Base-by-base conservation (phyloP, 2,888 invertebrate genomes). In the Metallyticus violacea region DNA sequence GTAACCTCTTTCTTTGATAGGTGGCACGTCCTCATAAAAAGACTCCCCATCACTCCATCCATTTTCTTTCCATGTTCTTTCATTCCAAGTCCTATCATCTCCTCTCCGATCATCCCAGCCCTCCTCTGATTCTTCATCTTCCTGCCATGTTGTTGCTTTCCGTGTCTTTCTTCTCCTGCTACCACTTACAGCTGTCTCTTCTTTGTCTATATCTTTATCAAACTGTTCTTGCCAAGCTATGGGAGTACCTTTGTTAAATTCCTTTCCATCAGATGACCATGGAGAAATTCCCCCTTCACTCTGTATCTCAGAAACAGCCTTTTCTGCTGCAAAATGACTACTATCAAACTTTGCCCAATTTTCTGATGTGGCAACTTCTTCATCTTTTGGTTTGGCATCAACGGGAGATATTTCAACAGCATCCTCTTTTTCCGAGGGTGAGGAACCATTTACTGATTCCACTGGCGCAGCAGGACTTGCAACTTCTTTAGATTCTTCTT, bases 181-280 rank as follows among this genome's bases (percentile, higher is more conserved):
- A 76, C 76, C 76, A 26, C 40, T 22, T 84, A 90, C 90, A 0
- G 91, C 91, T 3, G 40, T 62, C 22, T 15, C 40, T 3, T 4
- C 40, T 87, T 91, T 84, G 91, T 91, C 89, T 91, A 91, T 89
- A 90, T 90, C 89, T 91, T 80, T 83, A 81, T 84, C 85, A 82
- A 85, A 86, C 26, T 86, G 81, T 27, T 87, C 91, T 87, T 92
- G 91, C 93, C 93, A 94, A 22, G 93, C 93, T 76, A 89, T 88
- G 1, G 92, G 90, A 0, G 91, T 91, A 40, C 92, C 92, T 83
- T 92, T 92, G 25, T 92, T 92, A 85, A 93, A 93, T 88, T 95
- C 95, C 85, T 94, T 94, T 0, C 95, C 96, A 92, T 97, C 97
- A 0, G 96, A 96, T 0, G 97, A 97, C 94, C 96, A 96, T 0